Evolutionary conservation across 1,140 invertebrate species (phyloP), one percentile per base, ranked within the genome.

Genomic region (Hormaphis cornu): DNA sequence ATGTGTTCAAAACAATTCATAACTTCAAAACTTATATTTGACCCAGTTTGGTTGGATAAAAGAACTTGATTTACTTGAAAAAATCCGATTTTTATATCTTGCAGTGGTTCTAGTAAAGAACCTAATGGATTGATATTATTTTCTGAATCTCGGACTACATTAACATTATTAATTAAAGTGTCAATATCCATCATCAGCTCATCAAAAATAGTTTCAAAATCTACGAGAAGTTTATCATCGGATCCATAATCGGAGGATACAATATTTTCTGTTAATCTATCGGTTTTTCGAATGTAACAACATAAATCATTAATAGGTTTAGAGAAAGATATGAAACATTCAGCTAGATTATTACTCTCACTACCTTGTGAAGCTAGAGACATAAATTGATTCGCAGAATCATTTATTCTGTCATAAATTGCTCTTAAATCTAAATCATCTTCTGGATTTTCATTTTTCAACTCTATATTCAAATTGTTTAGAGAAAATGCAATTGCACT

Each of bases 21-120:
- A 1, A 66, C 40, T 48, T 66, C 61, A 16, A n/a, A 50, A 50
- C 61, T 66, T 44, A 66, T 50, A 0, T 48, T 35, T 16, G 61
- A 50, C 3, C 61, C n/a, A 9, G 40, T 50, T 8, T 66, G 61
- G n/a, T 66, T 66, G 1, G 61, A 44, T 20, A 66, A 33, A 1
- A 66, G 20, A 28, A 66, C 40, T 66, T 66, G 61, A 22, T 66
- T 66, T 7, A 66, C 61, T 66, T 66, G 61, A 6, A 66, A 66
- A 12, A 66, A 66, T 4, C 61, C 61, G 0, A 66, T 66, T 48
- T 66, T 66, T 28, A 66, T 48, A 10, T 66, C 61, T 35, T 66
- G 61, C 12, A 66, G 20, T 22, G 61, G 61, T 22, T 66, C 61
- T 16, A 66, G n/a, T 48, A 66, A 50, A 10, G 28, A 33, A 20